Percentiles rank a stretch among this genome's conserved stretches.
Evolutionary conservation across 2,113 vertebrate genomes (phyloP).

Genomic region (Bettongia penicillata): DNA sequence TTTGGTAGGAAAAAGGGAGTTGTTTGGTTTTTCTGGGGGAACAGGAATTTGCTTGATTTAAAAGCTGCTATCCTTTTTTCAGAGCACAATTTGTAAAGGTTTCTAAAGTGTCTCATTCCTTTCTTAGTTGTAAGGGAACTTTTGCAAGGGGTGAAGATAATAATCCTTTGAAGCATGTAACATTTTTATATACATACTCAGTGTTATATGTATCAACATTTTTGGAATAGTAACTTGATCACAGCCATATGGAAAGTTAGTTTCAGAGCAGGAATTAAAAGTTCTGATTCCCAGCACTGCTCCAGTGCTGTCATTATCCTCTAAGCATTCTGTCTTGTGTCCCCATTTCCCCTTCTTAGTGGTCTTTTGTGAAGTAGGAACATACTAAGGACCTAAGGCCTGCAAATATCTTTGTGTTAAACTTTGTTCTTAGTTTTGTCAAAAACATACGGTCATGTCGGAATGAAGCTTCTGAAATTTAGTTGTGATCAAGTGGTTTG

Average conservation of each 20-base stretch:
- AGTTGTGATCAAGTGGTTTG: slow-evolving; percentile 3
- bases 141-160: slow-evolving; percentile 38
- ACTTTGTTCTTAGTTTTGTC: slow-evolving; percentile 50
- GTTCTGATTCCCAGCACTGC: slow-evolving; percentile 23
- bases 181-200: not conserved
- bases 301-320: slow-evolving; percentile 1
- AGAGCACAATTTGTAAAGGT: not conserved
- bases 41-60: not conserved
- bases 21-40: not conserved
- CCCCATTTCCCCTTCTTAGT: not conserved
- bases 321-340: slow-evolving; percentile 13
- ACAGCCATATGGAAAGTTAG: slow-evolving; percentile 49
- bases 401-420: slow-evolving; percentile 37
- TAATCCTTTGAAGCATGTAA: slow-evolving; percentile 43
- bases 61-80: not conserved
- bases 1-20: slow-evolving; percentile 16
- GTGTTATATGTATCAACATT: slow-evolving; percentile 24
- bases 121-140: slow-evolving; percentile 39
- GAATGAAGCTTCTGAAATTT: slow-evolving; percentile 42
- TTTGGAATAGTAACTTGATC: slow-evolving; percentile 59
- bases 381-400: not conserved
- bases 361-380: not conserved
- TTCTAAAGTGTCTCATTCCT: slow-evolving; percentile 1
- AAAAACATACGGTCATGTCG: not conserved
- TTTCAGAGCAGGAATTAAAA: slow-evolving; percentile 41